Conservation (phyloP, 2,888 invertebrate genomes). For the Ptilodon capucinus region DNA sequence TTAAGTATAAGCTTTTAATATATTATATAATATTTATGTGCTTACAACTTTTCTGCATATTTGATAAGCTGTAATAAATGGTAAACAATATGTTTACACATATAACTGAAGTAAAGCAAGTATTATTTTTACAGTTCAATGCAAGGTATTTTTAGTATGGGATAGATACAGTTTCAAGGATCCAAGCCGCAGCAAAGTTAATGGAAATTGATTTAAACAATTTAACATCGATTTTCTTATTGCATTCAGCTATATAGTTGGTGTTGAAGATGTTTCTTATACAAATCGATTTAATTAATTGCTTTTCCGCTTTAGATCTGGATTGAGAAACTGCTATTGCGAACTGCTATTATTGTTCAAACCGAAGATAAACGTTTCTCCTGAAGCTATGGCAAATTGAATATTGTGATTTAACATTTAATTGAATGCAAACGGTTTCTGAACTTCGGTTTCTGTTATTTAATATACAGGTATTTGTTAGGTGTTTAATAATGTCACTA, state of each 20-base stretch:
- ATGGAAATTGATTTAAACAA: conserved; percentile 28
- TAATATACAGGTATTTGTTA: too few relatives aligned
- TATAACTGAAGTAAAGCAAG: too few relatives aligned
- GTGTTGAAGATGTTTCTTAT: conserved; percentile 39
- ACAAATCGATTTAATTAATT: conserved; percentile 57
- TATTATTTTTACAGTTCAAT: not conserved
- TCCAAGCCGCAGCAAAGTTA: conserved; percentile 11
- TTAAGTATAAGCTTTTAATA: too few relatives aligned
- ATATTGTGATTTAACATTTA: conserved; percentile 39
- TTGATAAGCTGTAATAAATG: too few relatives aligned
- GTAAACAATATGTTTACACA: too few relatives aligned
- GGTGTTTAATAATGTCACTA: too few relatives aligned
- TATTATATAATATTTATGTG: too few relatives aligned
- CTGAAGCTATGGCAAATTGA: conserved; percentile 32
- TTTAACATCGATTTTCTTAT: conserved; percentile 31
- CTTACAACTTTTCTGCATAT: too few relatives aligned
- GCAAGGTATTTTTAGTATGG: conserved; percentile 3
- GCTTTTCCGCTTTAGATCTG: conserved; percentile 40
- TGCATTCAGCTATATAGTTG: conserved; percentile 29
- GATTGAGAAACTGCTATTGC: conserved; percentile 40
- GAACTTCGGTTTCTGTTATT: too few relatives aligned
- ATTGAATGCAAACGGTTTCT: too few relatives aligned
- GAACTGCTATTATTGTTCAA: conserved; percentile 38
- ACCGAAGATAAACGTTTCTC: conserved; percentile 29
- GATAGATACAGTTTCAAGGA: conserved; percentile 6